Evolutionary conservation across 2,797 vertebrate species (phyloP).

Genomic region (Pterois miles): DNA sequence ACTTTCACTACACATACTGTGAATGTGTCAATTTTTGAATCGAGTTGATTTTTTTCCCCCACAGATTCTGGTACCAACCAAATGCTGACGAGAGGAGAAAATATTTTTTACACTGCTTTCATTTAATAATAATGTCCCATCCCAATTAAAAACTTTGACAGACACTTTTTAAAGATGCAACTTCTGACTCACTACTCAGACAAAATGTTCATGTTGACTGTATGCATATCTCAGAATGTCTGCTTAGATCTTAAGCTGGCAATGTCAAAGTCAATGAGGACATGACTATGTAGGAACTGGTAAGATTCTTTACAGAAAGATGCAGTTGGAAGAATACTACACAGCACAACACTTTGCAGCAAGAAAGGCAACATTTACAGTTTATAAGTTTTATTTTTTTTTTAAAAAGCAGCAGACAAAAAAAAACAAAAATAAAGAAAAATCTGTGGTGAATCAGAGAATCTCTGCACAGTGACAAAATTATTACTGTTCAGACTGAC

Average conservation of each 20-base stretch:
- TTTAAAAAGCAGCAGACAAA: conserved; percentile 42
- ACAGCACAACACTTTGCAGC: not conserved
- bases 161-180: not conserved
- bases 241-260: not conserved
- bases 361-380: conserved; percentile 24
- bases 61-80: not conserved
- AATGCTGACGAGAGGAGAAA: not conserved
- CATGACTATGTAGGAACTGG: not conserved
- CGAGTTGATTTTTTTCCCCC: not conserved
- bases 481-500: conserved; percentile 6
- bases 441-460: conserved; percentile 31
- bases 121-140: no score
- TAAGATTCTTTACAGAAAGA: not conserved
- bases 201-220: not conserved
- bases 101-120: no score
- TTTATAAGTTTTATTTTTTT: conserved; percentile 64
- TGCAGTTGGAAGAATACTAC: not conserved
- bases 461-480: not conserved
- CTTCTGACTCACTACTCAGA: not conserved
- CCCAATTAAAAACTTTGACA: not conserved
- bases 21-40: not conserved
- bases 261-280: not conserved
- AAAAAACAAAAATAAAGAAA: conserved; percentile 26
- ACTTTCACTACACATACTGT: not conserved
- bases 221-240: not conserved